phyloP scores from a whole-genome alignment of 2,797 vertebrate genomes.

The Menidia menidia region DNA sequence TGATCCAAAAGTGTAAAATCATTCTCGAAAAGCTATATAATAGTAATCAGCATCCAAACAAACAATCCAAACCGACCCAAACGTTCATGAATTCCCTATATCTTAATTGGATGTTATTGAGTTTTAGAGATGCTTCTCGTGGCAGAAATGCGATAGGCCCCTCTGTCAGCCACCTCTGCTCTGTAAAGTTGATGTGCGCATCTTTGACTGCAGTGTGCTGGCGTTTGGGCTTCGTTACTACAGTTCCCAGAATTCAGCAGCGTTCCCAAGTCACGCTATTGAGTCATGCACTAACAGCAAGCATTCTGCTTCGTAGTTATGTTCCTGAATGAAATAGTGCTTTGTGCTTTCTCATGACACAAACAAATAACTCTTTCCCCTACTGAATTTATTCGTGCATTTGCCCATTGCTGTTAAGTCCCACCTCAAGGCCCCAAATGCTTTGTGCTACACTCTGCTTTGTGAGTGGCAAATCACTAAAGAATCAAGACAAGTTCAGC shows the following conservation, averaged over 20 bases:
- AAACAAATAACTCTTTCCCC: too few relatives aligned
- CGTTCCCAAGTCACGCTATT: constrained; percentile 3
- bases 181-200: constrained; percentile 51
- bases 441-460: too few relatives aligned
- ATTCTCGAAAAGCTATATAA: background rate
- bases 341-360: too few relatives aligned
- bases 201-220: constrained; percentile 52
- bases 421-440: too few relatives aligned
- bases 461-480: background rate
- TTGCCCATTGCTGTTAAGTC: too few relatives aligned
- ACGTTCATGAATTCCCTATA: background rate
- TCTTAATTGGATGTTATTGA: too few relatives aligned
- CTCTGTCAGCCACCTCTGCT: background rate
- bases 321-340: too few relatives aligned
- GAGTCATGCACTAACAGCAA: constrained; percentile 3
- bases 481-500: too few relatives aligned
- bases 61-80: background rate
- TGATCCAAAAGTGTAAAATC: background rate
- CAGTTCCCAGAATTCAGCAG: constrained; percentile 75
- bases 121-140: background rate
- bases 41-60: background rate
- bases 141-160: background rate
- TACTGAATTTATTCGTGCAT: too few relatives aligned
- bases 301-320: background rate
- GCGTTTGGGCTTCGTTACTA: constrained; percentile 52